Conservation (phyloP, 1,140 invertebrate genomes). For the Drosophila funebris region DNA sequence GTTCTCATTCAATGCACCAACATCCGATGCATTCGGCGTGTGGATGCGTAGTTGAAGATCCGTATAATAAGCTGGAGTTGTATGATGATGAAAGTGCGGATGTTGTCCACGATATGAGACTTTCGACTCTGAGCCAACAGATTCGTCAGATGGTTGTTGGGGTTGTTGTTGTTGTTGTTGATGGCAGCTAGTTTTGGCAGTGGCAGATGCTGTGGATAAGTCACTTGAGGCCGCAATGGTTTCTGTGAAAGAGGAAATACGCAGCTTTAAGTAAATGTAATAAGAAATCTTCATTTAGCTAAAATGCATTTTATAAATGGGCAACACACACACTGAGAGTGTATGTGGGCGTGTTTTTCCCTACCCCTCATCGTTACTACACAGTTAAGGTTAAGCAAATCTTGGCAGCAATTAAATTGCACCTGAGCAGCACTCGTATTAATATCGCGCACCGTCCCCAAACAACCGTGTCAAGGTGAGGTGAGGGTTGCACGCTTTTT, state of each 20-base stretch:
- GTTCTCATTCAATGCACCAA: conserved; percentile 74
- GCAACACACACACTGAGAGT: neutral
- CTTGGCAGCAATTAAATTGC: conserved; percentile 80
- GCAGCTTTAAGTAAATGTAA: conserved; percentile 23
- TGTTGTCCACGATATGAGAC: conserved; percentile 71
- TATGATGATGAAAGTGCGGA: conserved; percentile 79
- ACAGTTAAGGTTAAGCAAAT: conserved; percentile 55
- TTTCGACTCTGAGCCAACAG: conserved; percentile 24
- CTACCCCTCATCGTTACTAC: neutral
- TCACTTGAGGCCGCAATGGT: conserved; percentile 76
- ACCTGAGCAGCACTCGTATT: conserved; percentile 74
- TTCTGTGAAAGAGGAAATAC: conserved; percentile 44
- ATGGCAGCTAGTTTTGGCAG: conserved; percentile 83
- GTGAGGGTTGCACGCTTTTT: conserved; percentile 76
- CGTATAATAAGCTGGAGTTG: conserved; percentile 79
- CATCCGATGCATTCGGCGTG: conserved; percentile 72
- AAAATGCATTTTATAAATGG: conserved; percentile 11
- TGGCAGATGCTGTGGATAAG: conserved; percentile 79
- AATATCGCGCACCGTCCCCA: conserved; percentile 51
- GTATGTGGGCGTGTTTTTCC: neutral
- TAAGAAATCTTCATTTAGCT: conserved; percentile 29
- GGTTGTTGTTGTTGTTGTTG: conserved; percentile 44
- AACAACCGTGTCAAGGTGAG: conserved; percentile 75
- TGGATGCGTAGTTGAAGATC: conserved; percentile 74
- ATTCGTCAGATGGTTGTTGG: conserved; percentile 56